Base-by-base conservation (phyloP, 2,113 vertebrate species). In the Cyphomyrus plagiostoma region DNA sequence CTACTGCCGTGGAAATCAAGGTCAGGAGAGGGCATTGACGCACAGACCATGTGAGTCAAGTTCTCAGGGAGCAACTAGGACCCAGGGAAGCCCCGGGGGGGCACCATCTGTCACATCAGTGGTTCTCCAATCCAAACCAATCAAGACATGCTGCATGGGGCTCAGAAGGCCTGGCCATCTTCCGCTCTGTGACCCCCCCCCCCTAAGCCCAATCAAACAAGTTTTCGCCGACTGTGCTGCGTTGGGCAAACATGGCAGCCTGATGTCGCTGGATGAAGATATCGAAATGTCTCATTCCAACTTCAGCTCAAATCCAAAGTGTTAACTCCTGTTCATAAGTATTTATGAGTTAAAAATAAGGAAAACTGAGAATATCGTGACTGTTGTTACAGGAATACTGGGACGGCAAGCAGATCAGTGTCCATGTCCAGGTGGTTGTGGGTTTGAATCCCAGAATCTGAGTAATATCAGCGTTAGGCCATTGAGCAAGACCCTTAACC, bases 191-290 rank as follows among this genome's bases (percentile, higher is more conserved):
- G 83, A 6, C 45, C 23, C n/a, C 23, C 83, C 13, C 45, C 23
- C 83, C n/a, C 45, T n/a, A 84, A 85, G 83, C 45, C 48, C 83
- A n/a, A 30, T 70, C 39, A 46, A 45, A 84, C 82, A 84, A 84
- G 23, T n/a, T 48, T 46, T 45, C 46, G 6, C 45, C 45, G 5
- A 45, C 82, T 84, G 19, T n/a, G 39, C 45, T 45, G 82, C 23
- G 82, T 4, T 48, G 82, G 82, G 17, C 46, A 50, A 86, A 50
- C 45, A 50, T 26, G 45, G 42, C 48, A 26, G 10, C 83, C 23
- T 21, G 23, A 86, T 11, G 1, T n/a, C 4, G 48, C 45, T 50
- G 83, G 83, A 86, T 35, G 35, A 80, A 85, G 83, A 42, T 80
- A 80, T 80, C 4, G 17, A 48, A 85, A 85, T 49, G n/a, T 49